Conservation (phyloP, 2,888 invertebrate species). For the Cantharis flavilabris region DNA sequence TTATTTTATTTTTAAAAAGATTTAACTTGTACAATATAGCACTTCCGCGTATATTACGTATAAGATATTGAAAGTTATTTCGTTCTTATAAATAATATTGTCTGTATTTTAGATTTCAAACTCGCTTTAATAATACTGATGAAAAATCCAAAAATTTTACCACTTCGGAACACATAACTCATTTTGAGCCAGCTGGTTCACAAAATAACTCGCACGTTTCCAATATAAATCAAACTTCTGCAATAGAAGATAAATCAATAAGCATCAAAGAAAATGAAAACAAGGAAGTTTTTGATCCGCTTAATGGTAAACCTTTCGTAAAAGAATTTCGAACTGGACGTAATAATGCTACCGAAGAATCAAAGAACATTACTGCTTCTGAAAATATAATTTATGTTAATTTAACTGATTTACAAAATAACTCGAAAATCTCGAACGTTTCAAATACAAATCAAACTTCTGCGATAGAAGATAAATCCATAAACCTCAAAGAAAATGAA, state of each 20-base stretch:
- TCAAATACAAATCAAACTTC: too few relatives aligned
- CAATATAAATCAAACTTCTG: background rate
- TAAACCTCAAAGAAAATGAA: too few relatives aligned
- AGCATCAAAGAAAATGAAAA: background rate
- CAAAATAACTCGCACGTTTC: background rate
- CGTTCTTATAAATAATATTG: background rate
- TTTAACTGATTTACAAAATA: too few relatives aligned
- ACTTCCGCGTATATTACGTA: background rate
- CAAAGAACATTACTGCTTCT: too few relatives aligned
- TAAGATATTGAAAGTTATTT: background rate
- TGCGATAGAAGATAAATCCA: too few relatives aligned
- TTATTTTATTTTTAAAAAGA: background rate
- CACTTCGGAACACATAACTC: background rate
- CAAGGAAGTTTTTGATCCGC: background rate
- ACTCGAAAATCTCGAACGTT: too few relatives aligned
- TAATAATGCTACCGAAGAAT: too few relatives aligned
- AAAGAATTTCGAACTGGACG: too few relatives aligned
- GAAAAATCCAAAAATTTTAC: background rate
- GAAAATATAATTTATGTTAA: too few relatives aligned
- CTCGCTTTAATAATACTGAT: background rate
- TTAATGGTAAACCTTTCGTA: too few relatives aligned
- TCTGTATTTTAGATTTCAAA: background rate
- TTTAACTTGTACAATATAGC: background rate
- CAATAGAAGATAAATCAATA: background rate
- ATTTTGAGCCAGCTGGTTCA: background rate